A percentile compares a stretch with the other conserved stretches of the same genome.
phyloP scores from a whole-genome alignment of 2,797 vertebrate genomes.

The Buceros bicornis region DNA sequence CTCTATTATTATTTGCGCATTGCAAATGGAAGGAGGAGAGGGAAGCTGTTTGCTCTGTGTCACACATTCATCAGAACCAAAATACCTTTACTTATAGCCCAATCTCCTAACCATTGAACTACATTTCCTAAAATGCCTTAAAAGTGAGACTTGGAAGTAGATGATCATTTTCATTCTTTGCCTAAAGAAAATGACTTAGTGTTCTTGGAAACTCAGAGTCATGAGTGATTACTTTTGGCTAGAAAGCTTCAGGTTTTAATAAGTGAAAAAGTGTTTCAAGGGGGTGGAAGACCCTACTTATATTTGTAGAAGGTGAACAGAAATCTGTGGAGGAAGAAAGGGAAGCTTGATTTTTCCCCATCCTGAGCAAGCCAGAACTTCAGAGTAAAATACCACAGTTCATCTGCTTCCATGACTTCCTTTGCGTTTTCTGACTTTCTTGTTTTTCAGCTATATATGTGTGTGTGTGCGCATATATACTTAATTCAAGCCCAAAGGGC shows the following conservation, averaged over 20 bases:
- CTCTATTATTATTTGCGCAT: neutral
- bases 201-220: neutral
- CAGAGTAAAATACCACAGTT: neutral
- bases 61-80: neutral
- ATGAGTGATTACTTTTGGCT: neutral
- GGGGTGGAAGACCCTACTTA: neutral
- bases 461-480: too few relatives aligned
- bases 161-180: neutral
- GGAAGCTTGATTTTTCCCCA: neutral
- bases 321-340: neutral
- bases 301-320: neutral
- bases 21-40: neutral
- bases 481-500: neutral
- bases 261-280: neutral
- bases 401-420: neutral
- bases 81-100: neutral
- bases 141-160: neutral
- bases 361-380: neutral
- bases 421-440: neutral
- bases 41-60: neutral
- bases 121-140: neutral
- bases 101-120: neutral
- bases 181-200: neutral
- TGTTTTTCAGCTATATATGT: neutral
- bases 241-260: neutral